phyloP scores from a whole-genome alignment of 2,113 vertebrate species.

The Ceyx margarethae region DNA sequence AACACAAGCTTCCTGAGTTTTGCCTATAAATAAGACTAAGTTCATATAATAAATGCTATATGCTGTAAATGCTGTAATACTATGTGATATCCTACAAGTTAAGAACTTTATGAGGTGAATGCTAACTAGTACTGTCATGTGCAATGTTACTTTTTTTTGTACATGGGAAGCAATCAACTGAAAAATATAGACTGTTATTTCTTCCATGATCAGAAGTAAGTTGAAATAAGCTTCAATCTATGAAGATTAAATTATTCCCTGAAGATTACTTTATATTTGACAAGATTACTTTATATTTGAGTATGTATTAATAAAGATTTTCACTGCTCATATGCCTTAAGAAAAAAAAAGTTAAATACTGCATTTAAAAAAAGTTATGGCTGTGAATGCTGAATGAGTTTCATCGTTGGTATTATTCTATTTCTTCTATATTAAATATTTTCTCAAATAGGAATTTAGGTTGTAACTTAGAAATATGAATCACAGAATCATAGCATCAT shows the following conservation, averaged over 20 bases:
- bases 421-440: neutral
- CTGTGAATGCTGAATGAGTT: neutral
- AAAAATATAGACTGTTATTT: constrained; percentile 30
- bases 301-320: neutral
- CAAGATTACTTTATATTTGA: neutral
- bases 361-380: neutral
- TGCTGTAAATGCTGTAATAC: neutral
- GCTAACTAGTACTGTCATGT: neutral
- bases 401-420: neutral
- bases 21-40: constrained; percentile 1
- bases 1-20: constrained; percentile 1
- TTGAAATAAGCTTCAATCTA: neutral
- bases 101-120: neutral
- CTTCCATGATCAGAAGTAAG: neutral
- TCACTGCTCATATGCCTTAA: neutral
- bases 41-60: neutral
- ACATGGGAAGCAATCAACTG: neutral
- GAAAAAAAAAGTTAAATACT: neutral
- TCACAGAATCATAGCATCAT: neutral
- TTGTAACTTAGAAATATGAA: neutral
- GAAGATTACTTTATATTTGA: neutral
- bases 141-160: neutral
- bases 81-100: neutral
- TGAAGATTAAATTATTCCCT: neutral
- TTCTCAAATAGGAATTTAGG: neutral